These are phyloP conservation scores for Botrylloides violaceus DNA, from an alignment of 23 tunicate genomes.

Conservation along the genomic window DNA sequence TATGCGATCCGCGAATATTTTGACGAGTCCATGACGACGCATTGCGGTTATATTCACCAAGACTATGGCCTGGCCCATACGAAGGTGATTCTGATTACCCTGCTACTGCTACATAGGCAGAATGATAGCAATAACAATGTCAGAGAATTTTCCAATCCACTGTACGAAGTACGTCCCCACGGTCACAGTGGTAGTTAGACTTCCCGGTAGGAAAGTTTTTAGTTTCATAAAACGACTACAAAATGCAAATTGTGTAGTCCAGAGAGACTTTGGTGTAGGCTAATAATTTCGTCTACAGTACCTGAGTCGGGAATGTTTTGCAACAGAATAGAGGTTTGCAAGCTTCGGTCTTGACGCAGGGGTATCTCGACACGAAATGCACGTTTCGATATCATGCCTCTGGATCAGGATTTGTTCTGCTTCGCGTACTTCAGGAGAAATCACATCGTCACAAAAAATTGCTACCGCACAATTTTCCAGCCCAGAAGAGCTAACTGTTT, in stretches of 20 bases:
- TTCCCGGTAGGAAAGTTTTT: not conserved
- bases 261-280: no score
- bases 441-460: not conserved
- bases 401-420: slow-evolving; percentile 1
- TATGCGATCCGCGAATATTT: no score
- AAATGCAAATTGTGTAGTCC: no score
- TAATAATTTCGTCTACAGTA: not conserved
- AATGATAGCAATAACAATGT: no score
- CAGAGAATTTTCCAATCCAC: no score
- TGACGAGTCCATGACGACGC: no score
- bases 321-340: slow-evolving; percentile 3
- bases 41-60: no score
- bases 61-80: no score
- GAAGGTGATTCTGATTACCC: no score
- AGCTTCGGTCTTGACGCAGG: not conserved
- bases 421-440: not conserved
- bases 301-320: not conserved
- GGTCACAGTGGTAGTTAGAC: no score
- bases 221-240: not conserved
- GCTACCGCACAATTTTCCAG: not conserved
- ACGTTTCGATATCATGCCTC: not conserved
- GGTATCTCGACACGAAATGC: not conserved
- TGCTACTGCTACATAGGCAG: no score
- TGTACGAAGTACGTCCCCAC: no score
- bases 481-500: slow-evolving; percentile 15